Evolutionary conservation across 2,113 vertebrate species (phyloP).

Genomic region (Protobothrops flavoviridis): DNA sequence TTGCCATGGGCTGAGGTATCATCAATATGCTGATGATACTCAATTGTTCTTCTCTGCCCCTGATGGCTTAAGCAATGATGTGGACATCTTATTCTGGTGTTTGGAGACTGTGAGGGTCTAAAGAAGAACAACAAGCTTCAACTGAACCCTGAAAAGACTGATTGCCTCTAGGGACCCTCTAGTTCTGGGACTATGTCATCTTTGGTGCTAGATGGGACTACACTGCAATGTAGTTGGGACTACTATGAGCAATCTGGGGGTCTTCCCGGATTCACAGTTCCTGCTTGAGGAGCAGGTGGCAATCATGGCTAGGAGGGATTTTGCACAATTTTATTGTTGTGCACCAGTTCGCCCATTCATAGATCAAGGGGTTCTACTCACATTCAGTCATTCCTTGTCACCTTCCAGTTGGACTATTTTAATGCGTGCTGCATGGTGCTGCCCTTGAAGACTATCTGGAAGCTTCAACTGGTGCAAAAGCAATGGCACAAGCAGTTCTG

Average conservation of each 20-base stretch:
- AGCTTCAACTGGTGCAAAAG: not conserved
- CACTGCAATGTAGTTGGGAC: not conserved
- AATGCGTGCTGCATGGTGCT: not conserved
- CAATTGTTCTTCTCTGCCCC: not conserved
- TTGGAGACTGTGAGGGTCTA: not conserved
- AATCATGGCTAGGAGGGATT: not conserved
- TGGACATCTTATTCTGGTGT: not conserved
- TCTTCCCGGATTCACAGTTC: not conserved
- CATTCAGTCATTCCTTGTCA: not conserved
- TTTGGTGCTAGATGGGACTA: not conserved
- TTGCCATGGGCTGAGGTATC: not conserved
- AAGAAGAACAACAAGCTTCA: not conserved
- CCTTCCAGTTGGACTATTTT: not conserved
- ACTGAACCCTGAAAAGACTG: not conserved
- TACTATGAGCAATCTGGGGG: not conserved
- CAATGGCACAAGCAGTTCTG: not conserved
- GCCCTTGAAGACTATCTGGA: not conserved
- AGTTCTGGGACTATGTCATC: not conserved
- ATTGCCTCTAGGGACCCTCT: not conserved
- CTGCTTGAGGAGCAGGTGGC: not conserved
- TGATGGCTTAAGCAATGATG: not conserved
- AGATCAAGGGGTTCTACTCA: not conserved
- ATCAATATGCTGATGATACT: not conserved
- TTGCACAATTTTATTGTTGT: not conserved
- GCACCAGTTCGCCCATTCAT: not conserved